phyloP scores from a whole-genome alignment of 1,140 invertebrate species.

The Ridgeia piscesae region DNA sequence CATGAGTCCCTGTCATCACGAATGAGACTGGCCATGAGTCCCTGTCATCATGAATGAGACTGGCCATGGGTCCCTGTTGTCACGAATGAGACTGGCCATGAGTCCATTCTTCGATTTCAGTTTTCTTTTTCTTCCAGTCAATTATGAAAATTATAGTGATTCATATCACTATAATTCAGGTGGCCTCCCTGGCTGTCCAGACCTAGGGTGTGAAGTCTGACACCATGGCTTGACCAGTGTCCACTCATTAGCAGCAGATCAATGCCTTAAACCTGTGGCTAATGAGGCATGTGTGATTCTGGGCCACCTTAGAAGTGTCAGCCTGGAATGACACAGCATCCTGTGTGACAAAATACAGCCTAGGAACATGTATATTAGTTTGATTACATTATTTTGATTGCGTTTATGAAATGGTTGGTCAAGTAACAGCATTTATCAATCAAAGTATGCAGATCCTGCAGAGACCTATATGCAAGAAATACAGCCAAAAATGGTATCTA shows the following conservation, averaged over 20 bases:
- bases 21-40: too few species aligned
- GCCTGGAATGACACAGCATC: background rate
- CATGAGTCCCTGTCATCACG: too few species aligned
- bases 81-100: too few species aligned
- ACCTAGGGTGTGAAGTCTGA: too few species aligned
- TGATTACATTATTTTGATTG: background rate
- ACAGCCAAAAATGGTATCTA: background rate
- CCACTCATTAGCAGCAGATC: background rate
- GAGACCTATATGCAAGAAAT: background rate
- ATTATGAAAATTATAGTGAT: too few species aligned
- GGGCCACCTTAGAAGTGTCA: background rate
- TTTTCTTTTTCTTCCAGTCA: too few species aligned
- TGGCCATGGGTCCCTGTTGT: too few species aligned
- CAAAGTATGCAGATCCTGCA: background rate
- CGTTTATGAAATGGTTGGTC: background rate
- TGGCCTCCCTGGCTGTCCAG: too few species aligned
- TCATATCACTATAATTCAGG: too few species aligned
- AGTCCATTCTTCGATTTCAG: too few species aligned
- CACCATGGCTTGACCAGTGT: background rate
- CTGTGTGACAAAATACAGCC: background rate
- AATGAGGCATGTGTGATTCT: background rate
- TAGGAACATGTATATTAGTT: background rate
- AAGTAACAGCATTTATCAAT: background rate
- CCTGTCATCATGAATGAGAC: too few species aligned
- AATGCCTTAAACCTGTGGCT: background rate